Evolutionary conservation across 2,113 vertebrate species (phyloP).

Genomic region (Morone saxatilis): DNA sequence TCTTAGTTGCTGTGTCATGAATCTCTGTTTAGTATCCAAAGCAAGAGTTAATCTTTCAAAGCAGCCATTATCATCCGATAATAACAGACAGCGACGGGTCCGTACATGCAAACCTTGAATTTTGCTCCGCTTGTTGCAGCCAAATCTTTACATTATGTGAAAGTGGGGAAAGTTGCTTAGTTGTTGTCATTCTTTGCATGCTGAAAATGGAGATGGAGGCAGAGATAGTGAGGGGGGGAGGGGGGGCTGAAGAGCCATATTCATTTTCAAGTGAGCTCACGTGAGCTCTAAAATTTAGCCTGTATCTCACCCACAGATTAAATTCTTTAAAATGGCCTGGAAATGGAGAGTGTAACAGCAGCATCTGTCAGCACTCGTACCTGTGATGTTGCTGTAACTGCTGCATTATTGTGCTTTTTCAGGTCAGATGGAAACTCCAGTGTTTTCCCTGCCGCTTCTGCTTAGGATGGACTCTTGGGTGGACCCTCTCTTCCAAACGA

Average conservation of each 20-base stretch:
- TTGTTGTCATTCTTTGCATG: neutral
- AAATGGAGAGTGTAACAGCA: neutral
- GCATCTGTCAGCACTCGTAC: neutral
- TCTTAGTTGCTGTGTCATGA: neutral
- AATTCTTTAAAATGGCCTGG: neutral
- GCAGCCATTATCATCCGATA: slow-evolving; percentile 27
- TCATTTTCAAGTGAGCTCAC: neutral
- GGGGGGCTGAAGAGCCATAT: neutral
- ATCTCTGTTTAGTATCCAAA: neutral
- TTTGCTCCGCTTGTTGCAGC: slow-evolving; percentile 5
- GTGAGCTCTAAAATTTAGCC: neutral
- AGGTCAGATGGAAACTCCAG: slow-evolving; percentile 90
- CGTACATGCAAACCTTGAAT: neutral
- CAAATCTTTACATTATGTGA: neutral
- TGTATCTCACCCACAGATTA: neutral
- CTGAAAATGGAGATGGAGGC: neutral
- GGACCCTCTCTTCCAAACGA: slow-evolving; percentile 86
- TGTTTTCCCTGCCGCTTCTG: slow-evolving; percentile 91
- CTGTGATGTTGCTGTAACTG: neutral
- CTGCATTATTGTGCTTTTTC: slow-evolving; percentile 46
- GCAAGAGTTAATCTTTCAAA: slow-evolving; percentile 11
- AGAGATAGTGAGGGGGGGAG: neutral
- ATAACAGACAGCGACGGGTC: neutral
- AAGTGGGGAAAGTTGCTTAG: neutral
- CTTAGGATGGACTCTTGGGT: slow-evolving; percentile 82